Base-by-base conservation (phyloP, 2,797 vertebrate genomes). In the Alfaro cultratus region DNA sequence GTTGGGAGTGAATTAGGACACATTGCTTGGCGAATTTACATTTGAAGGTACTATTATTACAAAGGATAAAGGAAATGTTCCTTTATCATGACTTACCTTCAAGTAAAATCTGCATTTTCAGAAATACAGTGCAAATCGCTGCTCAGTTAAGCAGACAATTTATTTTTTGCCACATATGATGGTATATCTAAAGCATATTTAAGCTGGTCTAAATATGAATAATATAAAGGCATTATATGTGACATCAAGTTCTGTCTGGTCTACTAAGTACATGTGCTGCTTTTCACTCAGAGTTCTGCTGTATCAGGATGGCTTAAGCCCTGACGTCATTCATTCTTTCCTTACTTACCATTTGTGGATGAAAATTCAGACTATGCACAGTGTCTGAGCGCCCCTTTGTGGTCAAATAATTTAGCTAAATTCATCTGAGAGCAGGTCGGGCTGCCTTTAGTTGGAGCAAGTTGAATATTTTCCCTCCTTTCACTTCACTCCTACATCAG, bases 341-440 rank as follows among this genome's bases (percentile, higher is more conserved):
- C 15, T 62, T 18, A 60, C 29, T 16, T 47, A 60, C 29, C 60
- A 64, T 39, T 9, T 41, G 64, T 67, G 21, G 64, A 23, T 39
- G 21, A 67, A 39, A 39, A 67, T 67, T 11, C 64, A 4, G 21
- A 41, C 62, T 39, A 10, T 67, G 18, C 64, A 41, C 9, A 68
- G 64, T 6, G 31, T 11, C 1, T 68, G 62, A 67, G 8, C 18
- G 10, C 4, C 62, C 21, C 21, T 13, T 26, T 68, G 64, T 68
- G 64, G 64, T 68, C 13, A 71, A 71, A 71, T 45, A 45, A 68
- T 71, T 71, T 71, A 43, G 23, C 67, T 26, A 41, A 70, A n/a
- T 43, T 39, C 1, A 45, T 71, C 23, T 71, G 41, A 71, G n/a
- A 43, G 41, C 68, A 16, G 12, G 41, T 71, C 2, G 5, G 68